Conservation (phyloP, 2,797 vertebrate genomes). For the Eulemur albifrons region DNA sequence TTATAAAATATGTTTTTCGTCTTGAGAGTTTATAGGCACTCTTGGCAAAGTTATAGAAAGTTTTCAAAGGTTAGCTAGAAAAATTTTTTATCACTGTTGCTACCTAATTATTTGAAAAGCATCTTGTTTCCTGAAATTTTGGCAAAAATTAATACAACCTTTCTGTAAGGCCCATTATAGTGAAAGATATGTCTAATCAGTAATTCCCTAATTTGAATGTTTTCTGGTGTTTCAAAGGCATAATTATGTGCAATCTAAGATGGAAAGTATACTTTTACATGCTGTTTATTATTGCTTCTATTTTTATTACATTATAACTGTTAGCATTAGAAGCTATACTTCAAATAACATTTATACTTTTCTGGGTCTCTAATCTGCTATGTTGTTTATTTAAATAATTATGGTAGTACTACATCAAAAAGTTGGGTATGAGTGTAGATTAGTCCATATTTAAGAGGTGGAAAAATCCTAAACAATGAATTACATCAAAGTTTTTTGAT, state of each 20-base stretch:
- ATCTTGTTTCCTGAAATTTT: conserved; percentile 23
- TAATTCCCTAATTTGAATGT: conserved; percentile 27
- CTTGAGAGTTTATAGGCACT: neutral
- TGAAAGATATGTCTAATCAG: neutral
- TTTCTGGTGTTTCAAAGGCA: neutral
- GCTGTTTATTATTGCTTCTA: neutral
- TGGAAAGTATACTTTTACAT: neutral
- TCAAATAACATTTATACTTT: neutral
- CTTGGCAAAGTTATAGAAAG: neutral
- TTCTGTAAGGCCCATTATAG: neutral
- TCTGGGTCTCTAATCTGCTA: neutral
- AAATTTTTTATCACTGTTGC: neutral
- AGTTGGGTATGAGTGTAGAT: neutral
- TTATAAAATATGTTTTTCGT: neutral
- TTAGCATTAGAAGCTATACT: neutral
- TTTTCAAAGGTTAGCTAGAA: neutral
- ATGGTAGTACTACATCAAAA: neutral
- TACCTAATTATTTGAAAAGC: conserved; percentile 35
- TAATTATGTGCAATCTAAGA: neutral
- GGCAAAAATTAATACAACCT: neutral
- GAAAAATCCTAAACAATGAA: neutral
- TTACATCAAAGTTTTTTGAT: neutral
- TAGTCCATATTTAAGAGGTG: neutral
- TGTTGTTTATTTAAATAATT: neutral
- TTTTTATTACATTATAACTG: neutral